Evolutionary conservation across 2,113 vertebrate genomes (phyloP), one percentile per base, ranked within the genome.

Genomic region (Miniopterus natalensis): DNA sequence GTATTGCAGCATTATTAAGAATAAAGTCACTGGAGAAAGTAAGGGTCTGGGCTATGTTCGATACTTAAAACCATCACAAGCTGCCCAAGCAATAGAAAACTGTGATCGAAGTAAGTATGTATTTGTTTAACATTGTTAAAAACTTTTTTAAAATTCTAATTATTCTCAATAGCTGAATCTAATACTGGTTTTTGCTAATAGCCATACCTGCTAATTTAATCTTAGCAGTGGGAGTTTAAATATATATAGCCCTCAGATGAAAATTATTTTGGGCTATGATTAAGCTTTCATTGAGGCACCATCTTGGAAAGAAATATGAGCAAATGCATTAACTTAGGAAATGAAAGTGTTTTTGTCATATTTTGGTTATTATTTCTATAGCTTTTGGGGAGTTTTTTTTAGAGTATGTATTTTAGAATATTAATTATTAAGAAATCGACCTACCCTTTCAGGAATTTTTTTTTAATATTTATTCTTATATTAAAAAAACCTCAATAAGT

Each of bases 21-120:
- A 99, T 96, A 99, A 99, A 98, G 95, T 96, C 84, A 99, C 99
- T 4, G 99, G 99, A 47, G 99, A 99, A 97, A 99, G 99, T 97
- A 99, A 99, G 99, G 99, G 99, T 92, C 98, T 99, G 97, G 99
- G 99, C 63, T 99, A 99, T 4, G 99, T 99, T 57, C 98, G 99
- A 9, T 99, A 99, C 96, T 98, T 99, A 97, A 99, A 99, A 96
- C 99, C 99, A 20, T 99, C 99, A 0, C 99, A 99, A 93, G 99
- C 99, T 89, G 99, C 99, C 57, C 88, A 98, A 40, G 99, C 99
- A 23, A 99, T 99, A 95, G 99, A 99, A 97, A 99, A 99, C 97
- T 99, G 99, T 97, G 99, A 99, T 97, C 98, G 99, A 99, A 98
- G 99, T 99, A 99, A 99, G 99, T 90, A 78, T 93, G 42, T 88